These are phyloP conservation scores for Candoia aspera DNA, from an alignment of 2,113 vertebrate genomes.

Conservation along the genomic window DNA sequence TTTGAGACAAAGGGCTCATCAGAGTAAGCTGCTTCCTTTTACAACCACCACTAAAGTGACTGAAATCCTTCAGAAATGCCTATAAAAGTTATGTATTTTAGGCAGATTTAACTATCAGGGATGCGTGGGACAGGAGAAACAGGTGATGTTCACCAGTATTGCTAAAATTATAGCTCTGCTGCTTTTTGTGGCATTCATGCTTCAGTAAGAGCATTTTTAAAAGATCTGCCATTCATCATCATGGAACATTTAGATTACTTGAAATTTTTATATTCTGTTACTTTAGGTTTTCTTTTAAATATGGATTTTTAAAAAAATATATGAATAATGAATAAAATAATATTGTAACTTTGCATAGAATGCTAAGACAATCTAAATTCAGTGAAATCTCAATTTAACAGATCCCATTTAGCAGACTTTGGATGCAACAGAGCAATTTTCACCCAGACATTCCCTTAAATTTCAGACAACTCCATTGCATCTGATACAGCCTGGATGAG, in stretches of 20 bases:
- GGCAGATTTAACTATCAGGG: slow-evolving; percentile 1
- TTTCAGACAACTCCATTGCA: neutral
- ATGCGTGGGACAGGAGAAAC: neutral
- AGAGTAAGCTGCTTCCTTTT: neutral
- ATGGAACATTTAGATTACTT: neutral
- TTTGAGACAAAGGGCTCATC: neutral
- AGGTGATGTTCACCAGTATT: neutral
- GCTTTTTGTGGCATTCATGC: neutral
- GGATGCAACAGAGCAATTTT: neutral
- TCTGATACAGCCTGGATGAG: neutral
- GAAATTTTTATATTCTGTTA: neutral
- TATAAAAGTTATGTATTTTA: slow-evolving; percentile 1
- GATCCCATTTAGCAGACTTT: neutral
- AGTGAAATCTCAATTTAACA: neutral
- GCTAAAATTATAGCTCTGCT: neutral
- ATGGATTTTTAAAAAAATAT: neutral
- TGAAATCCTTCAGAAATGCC: neutral
- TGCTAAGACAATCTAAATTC: neutral
- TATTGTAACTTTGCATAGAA: neutral
- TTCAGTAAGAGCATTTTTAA: neutral
- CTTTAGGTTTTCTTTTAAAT: neutral
- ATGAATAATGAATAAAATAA: neutral
- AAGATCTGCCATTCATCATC: neutral
- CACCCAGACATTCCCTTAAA: neutral
- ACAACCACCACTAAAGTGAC: neutral